phyloP scores from a whole-genome alignment of 2,113 vertebrate genomes.

The Equus przewalskii region DNA sequence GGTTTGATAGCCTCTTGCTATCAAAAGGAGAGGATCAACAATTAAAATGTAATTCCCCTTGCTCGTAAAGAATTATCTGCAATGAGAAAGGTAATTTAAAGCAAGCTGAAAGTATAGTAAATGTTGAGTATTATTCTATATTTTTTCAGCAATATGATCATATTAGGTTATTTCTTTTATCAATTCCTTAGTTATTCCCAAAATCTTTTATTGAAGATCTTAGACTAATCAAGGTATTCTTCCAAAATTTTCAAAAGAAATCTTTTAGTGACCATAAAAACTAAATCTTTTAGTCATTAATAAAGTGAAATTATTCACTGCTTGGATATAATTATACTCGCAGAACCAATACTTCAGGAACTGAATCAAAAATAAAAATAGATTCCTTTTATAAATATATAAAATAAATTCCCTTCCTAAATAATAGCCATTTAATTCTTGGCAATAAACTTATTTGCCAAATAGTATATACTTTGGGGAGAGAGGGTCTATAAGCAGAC shows the following conservation, averaged over 20 bases:
- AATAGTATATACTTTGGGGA: neutral
- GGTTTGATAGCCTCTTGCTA: neutral
- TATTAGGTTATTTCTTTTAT: neutral
- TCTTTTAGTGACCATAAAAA: neutral
- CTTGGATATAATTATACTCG: conserved; percentile 10
- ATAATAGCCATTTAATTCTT: conserved; percentile 3
- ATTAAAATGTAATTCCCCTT: conserved; percentile 19
- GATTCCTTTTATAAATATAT: neutral
- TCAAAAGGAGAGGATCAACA: neutral
- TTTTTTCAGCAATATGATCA: neutral
- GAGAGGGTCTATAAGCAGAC: neutral
- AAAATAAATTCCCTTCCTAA: conserved; percentile 20
- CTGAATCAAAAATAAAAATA: conserved; percentile 52
- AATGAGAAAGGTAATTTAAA: conserved; percentile 20
- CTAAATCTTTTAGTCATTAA: conserved; percentile 20
- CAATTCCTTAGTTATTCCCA: neutral
- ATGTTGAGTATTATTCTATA: neutral
- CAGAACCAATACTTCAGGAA: conserved; percentile 8
- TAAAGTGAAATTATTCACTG: conserved; percentile 1
- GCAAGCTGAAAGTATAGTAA: conserved; percentile 9
- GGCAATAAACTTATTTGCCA: neutral
- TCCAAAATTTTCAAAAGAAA: neutral
- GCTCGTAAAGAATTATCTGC: neutral
- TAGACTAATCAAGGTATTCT: conserved; percentile 31
- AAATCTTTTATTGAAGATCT: conserved; percentile 37